These are phyloP conservation scores for Neoitamus cyanurus DNA, from an alignment of 2,888 invertebrate species.

Conservation along the genomic window DNA sequence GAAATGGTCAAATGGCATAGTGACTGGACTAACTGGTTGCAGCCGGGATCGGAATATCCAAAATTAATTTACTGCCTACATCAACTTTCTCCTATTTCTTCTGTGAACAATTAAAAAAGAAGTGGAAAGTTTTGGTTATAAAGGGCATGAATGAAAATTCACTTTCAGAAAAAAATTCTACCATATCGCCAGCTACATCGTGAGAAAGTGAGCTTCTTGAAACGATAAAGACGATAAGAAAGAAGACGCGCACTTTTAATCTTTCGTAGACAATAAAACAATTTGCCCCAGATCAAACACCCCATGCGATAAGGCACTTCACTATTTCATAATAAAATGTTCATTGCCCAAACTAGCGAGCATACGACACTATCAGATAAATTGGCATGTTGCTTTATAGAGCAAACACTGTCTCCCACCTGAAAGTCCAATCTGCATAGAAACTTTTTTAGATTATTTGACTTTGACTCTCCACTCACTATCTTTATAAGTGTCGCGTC, in stretches of 20 bases:
- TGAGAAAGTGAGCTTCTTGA: too few species aligned
- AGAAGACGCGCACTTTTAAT: not conserved
- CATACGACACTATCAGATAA: not conserved
- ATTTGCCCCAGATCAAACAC: not conserved
- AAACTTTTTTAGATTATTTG: not conserved
- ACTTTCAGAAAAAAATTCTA: too few species aligned
- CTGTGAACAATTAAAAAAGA: too few species aligned
- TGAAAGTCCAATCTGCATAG: not conserved
- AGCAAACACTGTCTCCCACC: not conserved
- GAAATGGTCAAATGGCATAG: too few species aligned
- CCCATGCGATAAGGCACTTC: not conserved
- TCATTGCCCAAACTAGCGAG: not conserved
- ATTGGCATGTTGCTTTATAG: not conserved
- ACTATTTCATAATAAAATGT: not conserved
- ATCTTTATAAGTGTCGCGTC: not conserved
- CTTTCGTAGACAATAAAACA: not conserved
- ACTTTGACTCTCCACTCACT: too few species aligned
- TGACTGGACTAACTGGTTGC: too few species aligned
- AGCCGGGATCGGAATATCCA: too few species aligned
- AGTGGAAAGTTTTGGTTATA: too few species aligned
- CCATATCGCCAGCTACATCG: too few species aligned
- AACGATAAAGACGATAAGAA: not conserved
- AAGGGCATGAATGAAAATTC: too few species aligned
- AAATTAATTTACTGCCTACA: too few species aligned
- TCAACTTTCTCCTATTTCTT: too few species aligned